Conservation (phyloP, 2,797 vertebrate species). For the Poecilia velifera region DNA sequence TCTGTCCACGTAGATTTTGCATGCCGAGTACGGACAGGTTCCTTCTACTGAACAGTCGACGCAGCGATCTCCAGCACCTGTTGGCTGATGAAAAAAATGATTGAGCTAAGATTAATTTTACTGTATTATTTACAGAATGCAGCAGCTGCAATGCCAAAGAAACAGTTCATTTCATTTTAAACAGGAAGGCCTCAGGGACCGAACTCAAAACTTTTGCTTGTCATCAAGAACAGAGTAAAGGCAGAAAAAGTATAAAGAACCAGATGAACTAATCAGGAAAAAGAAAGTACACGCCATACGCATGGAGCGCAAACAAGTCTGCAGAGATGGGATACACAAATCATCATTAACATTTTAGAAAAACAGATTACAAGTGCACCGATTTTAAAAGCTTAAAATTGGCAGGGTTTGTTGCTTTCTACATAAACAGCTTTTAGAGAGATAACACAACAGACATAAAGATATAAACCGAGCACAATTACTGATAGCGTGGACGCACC, state of each 20-base stretch:
- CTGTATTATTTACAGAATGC: background rate
- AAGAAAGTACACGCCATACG: background rate
- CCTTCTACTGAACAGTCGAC: constrained; percentile 82
- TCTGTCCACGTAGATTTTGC: constrained; percentile 84
- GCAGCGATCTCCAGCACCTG: constrained; percentile 80
- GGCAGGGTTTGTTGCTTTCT: background rate
- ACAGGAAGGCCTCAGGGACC: background rate
- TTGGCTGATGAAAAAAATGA: constrained; percentile 70
- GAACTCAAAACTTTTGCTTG: background rate
- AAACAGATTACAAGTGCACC: background rate
- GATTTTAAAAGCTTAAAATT: background rate
- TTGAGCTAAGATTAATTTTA: background rate
- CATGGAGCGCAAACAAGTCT: background rate
- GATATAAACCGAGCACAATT: background rate
- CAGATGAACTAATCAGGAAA: background rate
- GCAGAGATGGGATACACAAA: background rate
- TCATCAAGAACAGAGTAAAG: background rate
- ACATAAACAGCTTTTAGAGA: background rate
- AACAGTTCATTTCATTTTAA: background rate
- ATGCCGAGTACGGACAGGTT: constrained; percentile 84
- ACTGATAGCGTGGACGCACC: constrained; percentile 59
- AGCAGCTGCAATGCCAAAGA: background rate
- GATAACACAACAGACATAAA: background rate
- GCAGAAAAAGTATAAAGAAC: background rate
- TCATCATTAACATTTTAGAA: background rate